Evolutionary conservation across 2,113 vertebrate genomes (phyloP).

Genomic region (Seriola rivoliana): DNA sequence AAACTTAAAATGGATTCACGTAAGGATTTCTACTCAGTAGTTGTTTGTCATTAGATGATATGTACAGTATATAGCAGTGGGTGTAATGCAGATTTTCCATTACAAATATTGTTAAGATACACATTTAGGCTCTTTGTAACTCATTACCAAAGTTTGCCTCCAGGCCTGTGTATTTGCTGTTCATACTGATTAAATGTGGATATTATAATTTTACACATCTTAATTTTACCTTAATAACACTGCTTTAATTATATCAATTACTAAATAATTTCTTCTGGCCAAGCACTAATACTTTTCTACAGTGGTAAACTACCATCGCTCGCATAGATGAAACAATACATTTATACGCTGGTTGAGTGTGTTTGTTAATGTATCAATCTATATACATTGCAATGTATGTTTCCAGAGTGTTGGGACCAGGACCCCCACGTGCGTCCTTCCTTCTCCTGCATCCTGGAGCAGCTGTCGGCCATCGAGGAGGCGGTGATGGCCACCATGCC

Average conservation of each 20-base stretch:
- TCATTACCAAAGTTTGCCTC: too few species aligned
- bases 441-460: slow-evolving; percentile 95
- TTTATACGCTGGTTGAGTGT: background rate
- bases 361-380: background rate
- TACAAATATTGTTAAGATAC: too few species aligned
- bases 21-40: too few species aligned
- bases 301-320: background rate
- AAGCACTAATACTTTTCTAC: background rate
- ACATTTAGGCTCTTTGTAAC: too few species aligned
- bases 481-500: slow-evolving; percentile 95
- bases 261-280: background rate
- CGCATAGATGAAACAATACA: background rate
- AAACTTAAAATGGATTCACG: too few species aligned
- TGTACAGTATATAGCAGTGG: too few species aligned
- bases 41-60: too few species aligned
- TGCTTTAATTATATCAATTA: background rate
- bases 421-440: slow-evolving; percentile 95
- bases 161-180: too few species aligned
- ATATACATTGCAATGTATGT: background rate
- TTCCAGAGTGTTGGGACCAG: slow-evolving; percentile 95
- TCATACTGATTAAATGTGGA: too few species aligned
- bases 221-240: too few species aligned
- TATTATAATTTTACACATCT: too few species aligned
- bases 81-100: too few species aligned
- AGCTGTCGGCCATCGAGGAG: slow-evolving; percentile 93